These are phyloP conservation scores for Lepidothrix coronata DNA, from an alignment of 2,113 vertebrate genomes.

Conservation along the genomic window DNA sequence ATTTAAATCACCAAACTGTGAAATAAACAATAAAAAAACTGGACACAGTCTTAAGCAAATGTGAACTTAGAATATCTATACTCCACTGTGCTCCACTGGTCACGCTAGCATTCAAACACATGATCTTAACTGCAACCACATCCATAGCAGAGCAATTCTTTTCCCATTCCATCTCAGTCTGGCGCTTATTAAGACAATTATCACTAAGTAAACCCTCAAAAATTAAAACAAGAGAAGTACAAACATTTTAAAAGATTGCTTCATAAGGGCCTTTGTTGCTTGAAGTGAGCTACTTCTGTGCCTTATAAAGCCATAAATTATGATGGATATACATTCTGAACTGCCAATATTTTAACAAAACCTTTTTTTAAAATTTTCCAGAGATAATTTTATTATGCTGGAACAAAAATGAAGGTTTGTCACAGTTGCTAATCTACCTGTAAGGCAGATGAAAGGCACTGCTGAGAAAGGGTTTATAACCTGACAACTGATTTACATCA, in stretches of 20 bases:
- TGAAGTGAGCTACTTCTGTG: background rate
- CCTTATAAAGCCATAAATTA: background rate
- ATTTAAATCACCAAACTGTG: constrained; percentile 85
- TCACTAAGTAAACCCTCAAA: background rate
- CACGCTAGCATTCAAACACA: background rate
- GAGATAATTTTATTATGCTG: background rate
- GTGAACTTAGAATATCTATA: background rate
- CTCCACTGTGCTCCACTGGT: background rate
- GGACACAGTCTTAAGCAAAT: constrained; percentile 14
- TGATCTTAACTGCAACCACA: background rate
- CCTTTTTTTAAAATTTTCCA: background rate
- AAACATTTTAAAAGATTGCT: background rate
- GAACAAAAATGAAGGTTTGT: background rate
- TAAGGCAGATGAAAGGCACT: background rate
- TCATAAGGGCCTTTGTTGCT: background rate
- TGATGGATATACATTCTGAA: background rate
- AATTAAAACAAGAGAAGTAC: background rate
- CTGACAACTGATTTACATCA: background rate
- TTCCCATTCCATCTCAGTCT: background rate
- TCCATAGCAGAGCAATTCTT: background rate
- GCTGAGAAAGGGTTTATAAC: background rate
- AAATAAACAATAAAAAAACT: constrained; percentile 54
- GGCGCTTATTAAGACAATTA: constrained; percentile 31
- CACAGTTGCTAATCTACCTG: background rate
- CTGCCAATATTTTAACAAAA: background rate